Evolutionary conservation across 2,113 vertebrate species (phyloP).

Genomic region (Gavia stellata): DNA sequence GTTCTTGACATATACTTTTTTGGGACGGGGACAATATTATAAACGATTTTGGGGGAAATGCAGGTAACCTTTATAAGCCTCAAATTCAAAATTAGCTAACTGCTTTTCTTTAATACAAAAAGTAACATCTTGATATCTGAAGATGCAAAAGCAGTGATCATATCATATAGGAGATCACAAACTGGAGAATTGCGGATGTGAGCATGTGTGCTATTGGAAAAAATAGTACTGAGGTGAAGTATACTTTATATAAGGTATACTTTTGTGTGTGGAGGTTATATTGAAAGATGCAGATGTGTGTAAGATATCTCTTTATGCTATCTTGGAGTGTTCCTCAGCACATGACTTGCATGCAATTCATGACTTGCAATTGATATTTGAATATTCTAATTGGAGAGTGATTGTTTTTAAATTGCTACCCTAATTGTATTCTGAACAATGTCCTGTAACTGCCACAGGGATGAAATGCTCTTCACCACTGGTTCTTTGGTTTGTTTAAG

Average conservation of each 20-base stretch:
- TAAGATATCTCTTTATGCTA: not conserved
- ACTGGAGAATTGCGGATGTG: not conserved
- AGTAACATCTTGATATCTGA: not conserved
- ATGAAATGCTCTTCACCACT: not conserved
- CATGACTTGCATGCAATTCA: not conserved
- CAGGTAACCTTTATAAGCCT: not conserved
- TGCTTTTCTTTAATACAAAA: not conserved
- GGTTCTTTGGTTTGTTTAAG: not conserved
- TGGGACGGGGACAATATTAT: no score
- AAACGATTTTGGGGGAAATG: not conserved
- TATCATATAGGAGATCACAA: not conserved
- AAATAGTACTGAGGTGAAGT: not conserved
- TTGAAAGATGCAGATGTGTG: not conserved
- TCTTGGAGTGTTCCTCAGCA: not conserved
- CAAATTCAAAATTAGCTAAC: not conserved
- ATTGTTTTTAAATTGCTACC: not conserved
- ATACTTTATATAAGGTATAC: not conserved
- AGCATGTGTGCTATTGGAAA: not conserved
- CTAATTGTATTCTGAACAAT: not conserved
- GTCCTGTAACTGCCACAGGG: not conserved
- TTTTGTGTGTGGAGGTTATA: not conserved
- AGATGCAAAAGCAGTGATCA: not conserved
- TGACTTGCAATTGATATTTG: not conserved
- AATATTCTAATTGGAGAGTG: not conserved
- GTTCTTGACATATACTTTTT: not conserved